These are phyloP conservation scores for Araneus ventricosus DNA, from an alignment of 1,140 invertebrate species.

Conservation along the genomic window DNA sequence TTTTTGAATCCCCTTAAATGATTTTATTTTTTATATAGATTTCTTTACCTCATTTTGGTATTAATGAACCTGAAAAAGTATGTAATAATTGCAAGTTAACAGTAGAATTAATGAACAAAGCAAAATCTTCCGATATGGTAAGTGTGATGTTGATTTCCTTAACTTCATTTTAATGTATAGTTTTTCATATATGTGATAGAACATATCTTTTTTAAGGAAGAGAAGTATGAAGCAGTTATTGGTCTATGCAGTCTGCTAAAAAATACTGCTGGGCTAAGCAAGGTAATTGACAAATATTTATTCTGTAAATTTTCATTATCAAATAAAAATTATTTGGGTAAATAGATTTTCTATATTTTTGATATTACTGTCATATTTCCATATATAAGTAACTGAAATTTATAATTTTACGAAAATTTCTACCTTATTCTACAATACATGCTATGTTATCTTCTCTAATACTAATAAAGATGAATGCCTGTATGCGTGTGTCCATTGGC, in stretches of 20 bases:
- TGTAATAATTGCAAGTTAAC: conserved; percentile 62
- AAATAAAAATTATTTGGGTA: no score
- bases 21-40: conserved; percentile 10
- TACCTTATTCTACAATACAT: no score
- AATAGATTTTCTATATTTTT: no score
- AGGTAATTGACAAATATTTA: not conserved
- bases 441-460: no score
- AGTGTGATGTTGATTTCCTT: not conserved
- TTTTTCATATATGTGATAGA: no score
- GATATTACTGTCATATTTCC: no score
- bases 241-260: conserved; percentile 9
- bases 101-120: conserved; percentile 61
- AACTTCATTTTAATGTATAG: not conserved
- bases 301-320: no score
- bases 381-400: no score
- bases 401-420: no score
- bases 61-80: conserved; percentile 63
- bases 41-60: conserved; percentile 63
- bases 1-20: no score
- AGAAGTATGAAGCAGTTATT: conserved; percentile 49
- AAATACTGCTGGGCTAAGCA: conserved; percentile 44
- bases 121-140: conserved; percentile 56
- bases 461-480: no score
- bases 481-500: no score
- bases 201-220: not conserved